Evolutionary conservation across 2,113 vertebrate genomes (phyloP).

Genomic region (Hepsetus odoe): DNA sequence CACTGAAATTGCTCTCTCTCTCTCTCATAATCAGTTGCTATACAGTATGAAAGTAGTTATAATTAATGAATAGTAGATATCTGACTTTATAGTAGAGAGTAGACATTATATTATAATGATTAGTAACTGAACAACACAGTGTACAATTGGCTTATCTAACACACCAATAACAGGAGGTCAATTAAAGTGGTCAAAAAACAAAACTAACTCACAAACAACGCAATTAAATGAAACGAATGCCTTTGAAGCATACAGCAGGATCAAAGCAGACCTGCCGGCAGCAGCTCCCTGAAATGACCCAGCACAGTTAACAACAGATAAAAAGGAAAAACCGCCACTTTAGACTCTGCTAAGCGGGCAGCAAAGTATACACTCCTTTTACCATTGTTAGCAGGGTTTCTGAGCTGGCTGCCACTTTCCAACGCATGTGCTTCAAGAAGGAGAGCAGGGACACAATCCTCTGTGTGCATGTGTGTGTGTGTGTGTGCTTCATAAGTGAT

Average conservation of each 20-base stretch:
- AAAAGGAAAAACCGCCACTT: not conserved
- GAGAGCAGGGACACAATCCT: slow-evolving; percentile 5
- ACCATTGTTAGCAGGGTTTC: slow-evolving; percentile 30
- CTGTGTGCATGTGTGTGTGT: slow-evolving; percentile 51
- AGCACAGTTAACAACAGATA: slow-evolving; percentile 2
- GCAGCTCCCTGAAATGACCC: slow-evolving; percentile 5
- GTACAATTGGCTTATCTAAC: no score
- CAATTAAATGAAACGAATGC: slow-evolving; percentile 33
- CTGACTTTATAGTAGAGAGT: no score
- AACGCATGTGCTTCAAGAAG: slow-evolving; percentile 37
- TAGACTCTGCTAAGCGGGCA: slow-evolving; percentile 12
- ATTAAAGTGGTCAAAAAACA: not conserved
- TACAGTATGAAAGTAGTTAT: no score
- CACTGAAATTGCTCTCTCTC: no score
- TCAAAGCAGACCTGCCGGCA: slow-evolving; percentile 30
- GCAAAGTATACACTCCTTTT: slow-evolving; percentile 17
- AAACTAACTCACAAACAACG: slow-evolving; percentile 38
- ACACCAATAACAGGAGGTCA: not conserved
- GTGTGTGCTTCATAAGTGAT: slow-evolving; percentile 57
- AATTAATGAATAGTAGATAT: no score
- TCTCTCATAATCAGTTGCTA: no score
- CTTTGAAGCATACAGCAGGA: slow-evolving; percentile 20
- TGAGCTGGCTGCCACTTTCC: slow-evolving; percentile 37
- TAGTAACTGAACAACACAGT: no score
- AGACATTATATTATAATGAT: no score